Evolutionary conservation across 2,113 vertebrate species (phyloP).

Genomic region (Cairina moschata): DNA sequence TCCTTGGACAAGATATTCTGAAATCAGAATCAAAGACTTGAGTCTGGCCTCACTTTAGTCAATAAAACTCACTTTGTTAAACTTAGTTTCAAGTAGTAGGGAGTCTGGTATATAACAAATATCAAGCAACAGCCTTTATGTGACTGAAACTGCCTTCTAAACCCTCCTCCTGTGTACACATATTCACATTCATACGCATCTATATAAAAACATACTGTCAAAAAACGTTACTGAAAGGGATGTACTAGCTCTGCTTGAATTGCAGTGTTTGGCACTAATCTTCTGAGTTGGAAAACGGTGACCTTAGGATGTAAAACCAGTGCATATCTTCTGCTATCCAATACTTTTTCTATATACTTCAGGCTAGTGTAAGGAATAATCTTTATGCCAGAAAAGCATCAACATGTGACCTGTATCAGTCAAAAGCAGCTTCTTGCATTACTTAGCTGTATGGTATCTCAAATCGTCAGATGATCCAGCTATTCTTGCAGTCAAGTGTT

Average conservation of each 20-base stretch:
- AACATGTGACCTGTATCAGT: neutral
- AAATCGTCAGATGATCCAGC: neutral
- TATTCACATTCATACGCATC: neutral
- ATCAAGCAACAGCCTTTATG: neutral
- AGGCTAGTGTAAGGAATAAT: neutral
- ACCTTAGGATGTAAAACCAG: neutral
- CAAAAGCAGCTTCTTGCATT: neutral
- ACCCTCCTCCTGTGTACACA: neutral
- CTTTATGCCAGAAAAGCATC: neutral
- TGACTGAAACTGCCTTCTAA: neutral
- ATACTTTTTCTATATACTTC: neutral
- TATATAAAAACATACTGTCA: neutral
- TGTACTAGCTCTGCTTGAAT: neutral
- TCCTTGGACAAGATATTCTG: neutral
- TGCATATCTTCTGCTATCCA: no score
- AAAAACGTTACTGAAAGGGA: neutral
- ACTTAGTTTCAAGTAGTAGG: neutral
- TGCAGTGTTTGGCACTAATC: neutral
- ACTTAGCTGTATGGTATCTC: neutral
- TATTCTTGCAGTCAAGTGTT: rapidly evolving
- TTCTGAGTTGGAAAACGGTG: neutral
- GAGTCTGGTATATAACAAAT: neutral
- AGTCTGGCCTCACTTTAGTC: neutral
- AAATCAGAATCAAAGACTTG: neutral
- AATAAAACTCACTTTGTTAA: neutral